Evolutionary conservation across 30 jellyfish, hydroid and myxozoan genomes (phyloP), one percentile per base, ranked within the genome.

Genomic region (Euphysa ruthae): DNA sequence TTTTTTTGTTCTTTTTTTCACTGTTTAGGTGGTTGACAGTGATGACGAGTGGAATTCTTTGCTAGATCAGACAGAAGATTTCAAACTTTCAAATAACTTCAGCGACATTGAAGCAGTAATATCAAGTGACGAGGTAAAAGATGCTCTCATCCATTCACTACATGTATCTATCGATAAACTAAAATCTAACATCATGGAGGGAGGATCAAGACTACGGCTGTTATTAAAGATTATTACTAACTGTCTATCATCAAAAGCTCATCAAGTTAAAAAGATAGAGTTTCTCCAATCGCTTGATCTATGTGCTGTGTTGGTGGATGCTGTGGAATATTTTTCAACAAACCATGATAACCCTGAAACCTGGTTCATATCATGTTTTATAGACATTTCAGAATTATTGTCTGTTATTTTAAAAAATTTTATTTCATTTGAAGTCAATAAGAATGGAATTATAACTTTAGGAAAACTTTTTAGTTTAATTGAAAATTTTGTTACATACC

Each of bases 131-230:
- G 38, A 35, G 3, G 32, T 27, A 35, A 25, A 12, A 5, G 30
- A 29, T 15, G 74, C 3, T 13, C 73, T 58, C 7, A 27, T 22
- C 15, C 33, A 35, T 22, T 75, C 84, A 4, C 44, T 56, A 6
- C 35, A n/a, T 1, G 16, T 25, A 20, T 34, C 93, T 0, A 18
- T 55, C 12, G 8, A 23, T 15, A 71, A 73, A 28, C 79, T 82
- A 8, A 34, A 50, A 15, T 52, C 63, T 22, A 91, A 93, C 4
- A 29, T 76, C 8, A 75, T 83, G 70, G 95, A 83, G 69, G 95
- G 95, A 6, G 95, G 93, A 7, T 83, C 95, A 1, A 73, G 92
- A 32, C 63, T 83, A 24, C 91, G 95, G 23, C 43, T 81, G 12
- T 43, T 54, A 12, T 30, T 83, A 13, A 72, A 63, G 30, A 70